A percentile compares a stretch with the other conserved stretches of the same genome.
These are phyloP conservation scores for Cosmia pyralina DNA, from an alignment of 2,888 invertebrate genomes.

Conservation along the genomic window DNA sequence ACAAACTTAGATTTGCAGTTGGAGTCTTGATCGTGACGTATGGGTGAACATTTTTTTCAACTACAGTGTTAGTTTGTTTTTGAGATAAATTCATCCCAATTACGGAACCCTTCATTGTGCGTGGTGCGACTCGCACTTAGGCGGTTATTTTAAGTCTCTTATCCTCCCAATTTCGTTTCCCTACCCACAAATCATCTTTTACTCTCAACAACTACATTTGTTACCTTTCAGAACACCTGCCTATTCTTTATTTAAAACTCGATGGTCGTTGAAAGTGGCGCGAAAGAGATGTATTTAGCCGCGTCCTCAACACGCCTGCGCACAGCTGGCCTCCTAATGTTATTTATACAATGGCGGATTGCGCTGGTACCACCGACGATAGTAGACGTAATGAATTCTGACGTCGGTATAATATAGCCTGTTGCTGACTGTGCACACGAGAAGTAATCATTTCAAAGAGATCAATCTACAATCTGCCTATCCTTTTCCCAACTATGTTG, in stretches of 20 bases:
- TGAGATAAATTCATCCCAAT: too few relatives aligned
- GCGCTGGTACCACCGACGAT: slow-evolving; percentile 13
- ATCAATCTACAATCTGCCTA: too few relatives aligned
- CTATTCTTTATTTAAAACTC: slow-evolving; percentile 38
- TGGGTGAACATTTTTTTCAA: too few relatives aligned
- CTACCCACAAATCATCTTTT: not conserved
- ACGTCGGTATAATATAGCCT: slow-evolving; percentile 13
- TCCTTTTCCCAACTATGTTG: too few relatives aligned
- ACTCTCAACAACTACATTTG: not conserved
- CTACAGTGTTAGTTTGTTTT: too few relatives aligned
- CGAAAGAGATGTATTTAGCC: slow-evolving; percentile 57
- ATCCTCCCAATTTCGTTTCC: not conserved
- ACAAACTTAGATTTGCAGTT: too few relatives aligned
- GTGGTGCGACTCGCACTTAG: too few relatives aligned
- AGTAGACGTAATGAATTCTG: slow-evolving; percentile 32
- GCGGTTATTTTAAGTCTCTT: too few relatives aligned
- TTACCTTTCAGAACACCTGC: slow-evolving; percentile 42
- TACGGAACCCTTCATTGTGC: too few relatives aligned
- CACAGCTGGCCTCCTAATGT: slow-evolving; percentile 53
- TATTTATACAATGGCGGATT: slow-evolving; percentile 58
- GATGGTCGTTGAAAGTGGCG: slow-evolving; percentile 18
- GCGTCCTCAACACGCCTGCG: slow-evolving; percentile 39
- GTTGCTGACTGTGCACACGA: not conserved
- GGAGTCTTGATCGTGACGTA: too few relatives aligned
- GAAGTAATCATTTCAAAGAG: not conserved